phyloP scores from a whole-genome alignment of 2,113 vertebrate species.

The rat (Rattus norvegicus) region DNA sequence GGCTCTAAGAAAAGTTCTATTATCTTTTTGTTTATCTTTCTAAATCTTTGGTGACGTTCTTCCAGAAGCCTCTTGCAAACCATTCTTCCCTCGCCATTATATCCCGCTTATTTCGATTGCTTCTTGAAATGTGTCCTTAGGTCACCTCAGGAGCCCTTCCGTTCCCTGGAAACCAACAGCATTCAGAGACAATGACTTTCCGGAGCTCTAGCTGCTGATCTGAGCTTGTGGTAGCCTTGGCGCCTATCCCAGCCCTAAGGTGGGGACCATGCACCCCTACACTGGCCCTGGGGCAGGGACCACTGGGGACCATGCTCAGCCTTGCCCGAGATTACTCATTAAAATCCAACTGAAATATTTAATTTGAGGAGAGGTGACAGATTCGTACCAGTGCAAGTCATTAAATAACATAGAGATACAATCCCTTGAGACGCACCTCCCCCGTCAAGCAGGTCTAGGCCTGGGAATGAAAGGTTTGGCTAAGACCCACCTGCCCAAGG shows the following conservation, averaged over 20 bases:
- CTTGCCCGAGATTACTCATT: slow-evolving; percentile 1
- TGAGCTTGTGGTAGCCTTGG: not conserved
- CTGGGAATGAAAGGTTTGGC: not conserved
- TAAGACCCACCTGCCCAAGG: not conserved
- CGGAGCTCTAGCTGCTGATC: not conserved
- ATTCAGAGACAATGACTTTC: not conserved
- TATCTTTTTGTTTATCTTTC: not conserved
- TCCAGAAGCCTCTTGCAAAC: not conserved
- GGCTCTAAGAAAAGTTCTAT: not conserved
- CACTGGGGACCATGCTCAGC: not conserved
- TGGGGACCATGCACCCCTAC: not conserved
- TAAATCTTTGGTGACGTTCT: slow-evolving; percentile 1
- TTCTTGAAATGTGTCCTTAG: slow-evolving; percentile 2
- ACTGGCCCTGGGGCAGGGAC: not conserved
- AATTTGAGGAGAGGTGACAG: not conserved
- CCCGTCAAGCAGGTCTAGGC: not conserved
- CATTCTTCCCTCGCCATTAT: not conserved
- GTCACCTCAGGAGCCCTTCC: not conserved
- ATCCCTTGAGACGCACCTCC: not conserved
- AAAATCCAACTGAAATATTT: not conserved
- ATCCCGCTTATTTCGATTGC: slow-evolving; percentile 2
- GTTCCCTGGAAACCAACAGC: not conserved
- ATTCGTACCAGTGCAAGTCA: not conserved
- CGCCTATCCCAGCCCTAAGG: not conserved
- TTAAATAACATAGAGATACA: not conserved